Conservation (phyloP, 2,888 invertebrate genomes). For the Trypoxylon attenuatum region DNA sequence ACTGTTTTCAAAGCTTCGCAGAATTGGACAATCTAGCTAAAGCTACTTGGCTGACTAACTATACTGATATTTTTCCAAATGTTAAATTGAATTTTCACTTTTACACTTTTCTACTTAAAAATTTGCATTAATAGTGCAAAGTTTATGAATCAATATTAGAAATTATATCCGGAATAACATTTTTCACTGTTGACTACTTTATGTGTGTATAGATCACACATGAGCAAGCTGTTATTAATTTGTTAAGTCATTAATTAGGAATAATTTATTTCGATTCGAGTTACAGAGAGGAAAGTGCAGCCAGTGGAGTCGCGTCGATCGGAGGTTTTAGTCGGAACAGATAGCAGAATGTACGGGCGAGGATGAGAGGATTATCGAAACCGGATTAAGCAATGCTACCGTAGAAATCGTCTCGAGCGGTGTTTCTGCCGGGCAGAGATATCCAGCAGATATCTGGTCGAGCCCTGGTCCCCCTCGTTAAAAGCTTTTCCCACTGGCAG, state of each 20-base stretch:
- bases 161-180: too few species aligned
- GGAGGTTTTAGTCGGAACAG: conserved; percentile 4
- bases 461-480: conserved; percentile 24
- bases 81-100: neutral
- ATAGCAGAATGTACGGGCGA: conserved; percentile 22
- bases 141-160: too few species aligned
- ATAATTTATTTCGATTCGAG: conserved; percentile 15
- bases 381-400: conserved; percentile 40
- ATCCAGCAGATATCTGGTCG: neutral
- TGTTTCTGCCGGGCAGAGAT: neutral
- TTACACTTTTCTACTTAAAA: too few species aligned
- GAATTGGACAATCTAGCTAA: too few species aligned
- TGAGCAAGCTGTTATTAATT: too few species aligned
- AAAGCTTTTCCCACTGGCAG: conserved; percentile 33
- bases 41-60: too few species aligned
- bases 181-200: too few species aligned
- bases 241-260: too few species aligned
- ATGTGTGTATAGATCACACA: too few species aligned
- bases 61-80: neutral
- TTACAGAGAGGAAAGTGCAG: neutral
- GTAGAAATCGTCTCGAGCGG: conserved; percentile 21
- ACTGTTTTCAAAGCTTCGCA: too few species aligned
- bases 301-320: conserved; percentile 1
- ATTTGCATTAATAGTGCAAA: too few species aligned
- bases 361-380: conserved; percentile 43